Conservation (phyloP, 2,113 vertebrate species). For the Cavia aperea region DNA sequence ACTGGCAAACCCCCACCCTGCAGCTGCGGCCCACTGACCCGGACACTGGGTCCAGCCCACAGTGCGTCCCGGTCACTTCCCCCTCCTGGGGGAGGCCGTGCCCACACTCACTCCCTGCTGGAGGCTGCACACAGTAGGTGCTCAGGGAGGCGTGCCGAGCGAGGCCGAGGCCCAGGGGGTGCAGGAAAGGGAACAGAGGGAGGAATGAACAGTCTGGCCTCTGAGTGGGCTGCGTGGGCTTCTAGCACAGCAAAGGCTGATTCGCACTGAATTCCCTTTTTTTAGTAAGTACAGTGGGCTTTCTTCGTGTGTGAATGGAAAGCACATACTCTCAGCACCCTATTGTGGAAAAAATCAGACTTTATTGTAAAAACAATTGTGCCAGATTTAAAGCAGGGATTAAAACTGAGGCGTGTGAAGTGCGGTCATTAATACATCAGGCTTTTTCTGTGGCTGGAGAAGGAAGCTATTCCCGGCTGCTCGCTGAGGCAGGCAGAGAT, state of each 20-base stretch:
- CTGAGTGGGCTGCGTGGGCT: background rate
- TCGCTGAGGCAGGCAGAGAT: background rate
- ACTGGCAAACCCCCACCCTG: background rate
- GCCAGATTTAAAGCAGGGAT: constrained; percentile 57
- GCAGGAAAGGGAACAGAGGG: background rate
- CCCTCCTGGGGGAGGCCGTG: background rate
- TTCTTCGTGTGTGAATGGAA: constrained; percentile 54
- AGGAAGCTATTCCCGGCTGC: constrained; percentile 21
- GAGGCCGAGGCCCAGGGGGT: background rate
- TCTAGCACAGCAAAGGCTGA: background rate
- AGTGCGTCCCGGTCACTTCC: background rate
- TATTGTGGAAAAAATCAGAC: constrained; percentile 56
- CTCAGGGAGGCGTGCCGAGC: background rate
- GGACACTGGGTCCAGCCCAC: background rate
- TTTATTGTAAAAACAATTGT: constrained; percentile 63
- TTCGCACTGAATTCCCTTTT: background rate
- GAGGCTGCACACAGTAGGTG: background rate
- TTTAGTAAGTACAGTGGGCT: constrained; percentile 29
- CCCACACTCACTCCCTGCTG: background rate
- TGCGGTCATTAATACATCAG: constrained; percentile 33
- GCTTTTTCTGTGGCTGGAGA: background rate
- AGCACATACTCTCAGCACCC: constrained; percentile 38
- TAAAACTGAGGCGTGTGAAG: constrained; percentile 56
- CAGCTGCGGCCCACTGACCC: no score
- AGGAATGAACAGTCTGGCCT: background rate